Evolutionary conservation across 1,140 invertebrate species (phyloP), one percentile per base, ranked within the genome.

Genomic region (Eriosoma lanigerum): DNA sequence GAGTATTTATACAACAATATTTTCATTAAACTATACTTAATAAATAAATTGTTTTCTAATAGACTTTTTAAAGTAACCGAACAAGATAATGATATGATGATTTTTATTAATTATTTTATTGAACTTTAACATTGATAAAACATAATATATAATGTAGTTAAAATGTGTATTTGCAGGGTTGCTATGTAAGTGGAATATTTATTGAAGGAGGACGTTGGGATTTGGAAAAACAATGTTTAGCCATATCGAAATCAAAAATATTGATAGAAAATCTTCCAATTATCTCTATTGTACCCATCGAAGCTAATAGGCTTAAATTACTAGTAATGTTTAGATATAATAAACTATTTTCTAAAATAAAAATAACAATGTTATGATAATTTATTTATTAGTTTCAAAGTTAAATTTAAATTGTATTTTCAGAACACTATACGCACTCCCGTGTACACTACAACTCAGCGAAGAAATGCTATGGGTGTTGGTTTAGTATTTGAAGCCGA

Each of bases 191-290:
- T 82, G 96, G 96, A 21, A 86, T 98, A 29, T 96, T 92, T 86
- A 86, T 98, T 82, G 96, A 98, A 87, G 96, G 96, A 15, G 95
- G 94, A 0, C 89, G 92, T 54, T 97, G 94, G 94, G 92, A 95
- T 84, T 81, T 89, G 26, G 86, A 91, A 64, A 89, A 90, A 6
- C 88, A 89, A 48, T 92, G 92, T 84, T 87, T 97, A 46, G 89
- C 89, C 81, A 89, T 88, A 83, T 95, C 94, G 1, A 86, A 90
- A 83, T 93, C 94, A 1, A 96, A 96, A 87, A 87, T 96, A n/a
- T 85, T 96, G 24, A 90, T 95, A 54, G 93, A 95, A 83, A 90
- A 93, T 84, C 86, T 97, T 70, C 94, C 95, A 48, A 91, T 97
- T 54, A 87, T 96, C 81, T 91, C 90, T 81, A 89, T 96, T 50